phyloP scores from a whole-genome alignment of 2,797 vertebrate genomes.

The Ammospiza maritima region DNA sequence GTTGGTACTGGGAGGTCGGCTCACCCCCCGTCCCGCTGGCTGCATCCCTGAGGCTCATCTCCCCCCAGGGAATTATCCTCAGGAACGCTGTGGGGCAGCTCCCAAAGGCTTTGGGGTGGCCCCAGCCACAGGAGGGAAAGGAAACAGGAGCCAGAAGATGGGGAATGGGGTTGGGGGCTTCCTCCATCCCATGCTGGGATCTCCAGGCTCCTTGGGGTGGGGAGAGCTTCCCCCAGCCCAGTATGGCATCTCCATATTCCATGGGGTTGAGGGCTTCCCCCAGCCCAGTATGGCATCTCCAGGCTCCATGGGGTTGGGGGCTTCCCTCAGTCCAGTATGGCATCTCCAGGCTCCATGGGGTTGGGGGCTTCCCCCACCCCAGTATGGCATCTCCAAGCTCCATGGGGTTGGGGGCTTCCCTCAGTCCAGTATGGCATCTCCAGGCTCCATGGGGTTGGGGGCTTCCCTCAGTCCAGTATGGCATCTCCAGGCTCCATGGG shows the following conservation, averaged over 20 bases:
- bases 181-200: accelerated
- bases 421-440: not conserved
- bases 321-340: accelerated
- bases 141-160: not conserved
- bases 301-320: not conserved
- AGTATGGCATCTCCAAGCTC: accelerated
- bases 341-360: accelerated
- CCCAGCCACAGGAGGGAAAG: accelerated
- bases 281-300: not conserved
- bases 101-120: not conserved
- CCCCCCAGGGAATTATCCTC: accelerated
- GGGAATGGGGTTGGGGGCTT: not conserved
- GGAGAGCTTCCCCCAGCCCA: not conserved
- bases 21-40: not conserved
- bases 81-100: accelerated
- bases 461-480: not conserved
- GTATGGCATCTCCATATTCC: accelerated
- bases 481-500: too few relatives aligned
- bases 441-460: too few relatives aligned
- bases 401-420: too few relatives aligned
- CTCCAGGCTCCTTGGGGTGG: accelerated
- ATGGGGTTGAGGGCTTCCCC: accelerated
- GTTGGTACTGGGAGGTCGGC: not conserved
- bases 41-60: not conserved
- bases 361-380: not conserved